Percentiles rank a stretch among this genome's conserved stretches.
phyloP scores from a whole-genome alignment of 2,888 invertebrate genomes.

The Tolmerus cingulatus region DNA sequence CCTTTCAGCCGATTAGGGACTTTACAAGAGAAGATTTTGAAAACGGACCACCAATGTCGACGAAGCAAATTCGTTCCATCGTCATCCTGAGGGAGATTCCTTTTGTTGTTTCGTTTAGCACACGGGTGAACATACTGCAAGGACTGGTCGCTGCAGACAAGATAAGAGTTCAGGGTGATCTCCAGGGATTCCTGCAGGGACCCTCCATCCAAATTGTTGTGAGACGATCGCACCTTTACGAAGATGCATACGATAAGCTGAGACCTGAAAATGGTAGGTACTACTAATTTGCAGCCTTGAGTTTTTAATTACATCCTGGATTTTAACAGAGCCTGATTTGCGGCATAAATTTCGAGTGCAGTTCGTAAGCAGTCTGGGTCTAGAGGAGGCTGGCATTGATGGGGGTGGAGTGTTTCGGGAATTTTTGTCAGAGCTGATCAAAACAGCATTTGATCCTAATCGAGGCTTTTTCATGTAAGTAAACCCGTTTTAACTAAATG shows the following conservation, averaged over 20 bases:
- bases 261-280: slow-evolving; percentile 84
- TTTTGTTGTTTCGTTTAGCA: slow-evolving; percentile 91
- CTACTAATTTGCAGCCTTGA: background rate
- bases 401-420: slow-evolving; percentile 97
- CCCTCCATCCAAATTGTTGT: slow-evolving; percentile 80
- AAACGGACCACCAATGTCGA: slow-evolving; percentile 84
- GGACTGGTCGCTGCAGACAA: slow-evolving; percentile 68
- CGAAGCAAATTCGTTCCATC: slow-evolving; percentile 85
- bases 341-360: slow-evolving; percentile 87
- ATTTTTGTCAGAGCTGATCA: slow-evolving; percentile 91
- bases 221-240: slow-evolving; percentile 92
- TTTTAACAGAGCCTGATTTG: slow-evolving; percentile 79
- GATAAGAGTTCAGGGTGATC: slow-evolving; percentile 73
- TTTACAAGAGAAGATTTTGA: slow-evolving; percentile 71
- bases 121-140: slow-evolving; percentile 85
- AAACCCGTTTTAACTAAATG: no score
- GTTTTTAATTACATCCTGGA: background rate
- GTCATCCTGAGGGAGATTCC: slow-evolving; percentile 92
- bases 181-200: slow-evolving; percentile 77
- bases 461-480: slow-evolving; percentile 81
- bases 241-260: slow-evolving; percentile 95
- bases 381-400: slow-evolving; percentile 96
- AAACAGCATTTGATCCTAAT: slow-evolving; percentile 96
- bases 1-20: slow-evolving; percentile 67
- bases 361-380: slow-evolving; percentile 86